Evolutionary conservation across 1,140 invertebrate genomes (phyloP).

Genomic region (Lerema accius): DNA sequence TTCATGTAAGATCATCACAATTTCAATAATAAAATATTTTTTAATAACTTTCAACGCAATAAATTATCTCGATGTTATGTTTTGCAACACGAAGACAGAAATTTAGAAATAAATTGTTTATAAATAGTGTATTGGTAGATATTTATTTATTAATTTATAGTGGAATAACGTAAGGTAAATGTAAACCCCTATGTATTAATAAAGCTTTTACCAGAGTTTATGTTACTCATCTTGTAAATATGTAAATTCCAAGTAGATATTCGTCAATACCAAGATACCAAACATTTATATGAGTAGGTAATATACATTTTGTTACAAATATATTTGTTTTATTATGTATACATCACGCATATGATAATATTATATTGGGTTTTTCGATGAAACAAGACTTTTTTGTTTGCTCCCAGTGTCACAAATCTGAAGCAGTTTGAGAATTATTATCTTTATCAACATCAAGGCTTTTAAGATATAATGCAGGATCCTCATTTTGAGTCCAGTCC

Average conservation of each 20-base stretch:
- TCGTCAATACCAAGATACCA: slow-evolving; percentile 79
- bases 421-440: not conserved
- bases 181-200: slow-evolving; percentile 53
- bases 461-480: slow-evolving; percentile 53
- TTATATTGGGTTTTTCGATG: slow-evolving; percentile 69
- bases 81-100: slow-evolving; percentile 7
- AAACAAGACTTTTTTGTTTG: slow-evolving; percentile 66
- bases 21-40: not conserved
- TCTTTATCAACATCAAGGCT: slow-evolving; percentile 30
- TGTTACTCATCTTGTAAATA: slow-evolving; percentile 75
- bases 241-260: slow-evolving; percentile 78
- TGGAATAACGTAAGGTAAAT: slow-evolving; percentile 40
- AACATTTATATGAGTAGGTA: slow-evolving; percentile 77
- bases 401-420: slow-evolving; percentile 55
- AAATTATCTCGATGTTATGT: not conserved
- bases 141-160: slow-evolving; percentile 69
- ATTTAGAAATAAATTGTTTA: slow-evolving; percentile 8
- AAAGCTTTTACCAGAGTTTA: slow-evolving; percentile 73
- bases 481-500: slow-evolving; percentile 61
- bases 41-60: slow-evolving; percentile 1
- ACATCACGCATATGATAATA: slow-evolving; percentile 59
- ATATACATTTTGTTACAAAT: slow-evolving; percentile 77
- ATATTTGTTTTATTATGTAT: slow-evolving; percentile 68
- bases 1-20: no score
- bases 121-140: slow-evolving; percentile 44